phyloP scores from a whole-genome alignment of 2,888 invertebrate genomes.

The Ophraella communa region DNA sequence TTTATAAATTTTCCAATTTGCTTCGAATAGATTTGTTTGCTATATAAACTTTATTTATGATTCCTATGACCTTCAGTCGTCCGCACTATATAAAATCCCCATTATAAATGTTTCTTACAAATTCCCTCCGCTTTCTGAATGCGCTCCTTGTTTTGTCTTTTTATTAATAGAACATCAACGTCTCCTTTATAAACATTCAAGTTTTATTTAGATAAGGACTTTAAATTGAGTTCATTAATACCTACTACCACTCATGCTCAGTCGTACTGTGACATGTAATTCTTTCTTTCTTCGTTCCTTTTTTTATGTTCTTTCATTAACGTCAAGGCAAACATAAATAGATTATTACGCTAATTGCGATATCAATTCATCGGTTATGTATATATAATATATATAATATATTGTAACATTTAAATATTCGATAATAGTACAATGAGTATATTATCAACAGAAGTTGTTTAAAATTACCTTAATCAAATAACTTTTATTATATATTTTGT shows the following conservation, averaged over 20 bases:
- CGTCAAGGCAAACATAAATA: not conserved
- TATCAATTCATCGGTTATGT: not conserved
- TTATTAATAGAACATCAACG: constrained; percentile 24
- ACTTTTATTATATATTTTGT: no score
- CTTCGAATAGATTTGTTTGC: no score
- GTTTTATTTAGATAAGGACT: constrained; percentile 25
- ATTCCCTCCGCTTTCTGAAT: constrained; percentile 35
- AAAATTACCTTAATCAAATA: no score
- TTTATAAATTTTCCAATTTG: no score
- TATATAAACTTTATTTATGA: not conserved
- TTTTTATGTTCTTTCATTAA: not conserved
- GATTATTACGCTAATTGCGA: not conserved
- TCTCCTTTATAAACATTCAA: constrained; percentile 23
- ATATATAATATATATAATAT: no score
- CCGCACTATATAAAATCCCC: constrained; percentile 7
- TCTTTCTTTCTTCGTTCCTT: not conserved
- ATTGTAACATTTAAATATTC: no score
- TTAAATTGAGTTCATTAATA: constrained; percentile 41
- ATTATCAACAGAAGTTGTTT: no score
- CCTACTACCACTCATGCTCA: constrained; percentile 30
- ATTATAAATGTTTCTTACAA: constrained; percentile 39
- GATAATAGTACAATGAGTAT: no score
- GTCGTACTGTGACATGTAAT: not conserved
- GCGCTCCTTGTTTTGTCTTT: constrained; percentile 23
- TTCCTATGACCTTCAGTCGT: not conserved